Evolutionary conservation across 2,888 invertebrate species (phyloP).

Genomic region (Urechis unicinctus): DNA sequence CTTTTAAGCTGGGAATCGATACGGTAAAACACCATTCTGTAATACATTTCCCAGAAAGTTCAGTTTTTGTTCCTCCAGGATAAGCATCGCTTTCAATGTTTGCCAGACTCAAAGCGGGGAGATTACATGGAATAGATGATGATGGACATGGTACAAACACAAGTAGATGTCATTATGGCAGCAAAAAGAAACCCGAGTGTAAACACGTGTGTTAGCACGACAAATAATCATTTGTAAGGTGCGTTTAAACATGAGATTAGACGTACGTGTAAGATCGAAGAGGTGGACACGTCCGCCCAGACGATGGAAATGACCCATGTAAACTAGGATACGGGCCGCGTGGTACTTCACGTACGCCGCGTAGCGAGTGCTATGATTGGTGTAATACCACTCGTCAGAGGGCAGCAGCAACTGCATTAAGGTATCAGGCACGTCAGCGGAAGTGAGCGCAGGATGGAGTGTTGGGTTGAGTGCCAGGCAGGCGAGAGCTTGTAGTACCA

Average conservation of each 20-base stretch:
- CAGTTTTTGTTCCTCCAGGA: too few species aligned
- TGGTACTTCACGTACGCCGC: conserved; percentile 63
- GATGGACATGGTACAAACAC: too few species aligned
- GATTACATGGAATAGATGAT: too few species aligned
- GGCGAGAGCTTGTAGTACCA: conserved; percentile 59
- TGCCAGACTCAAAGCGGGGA: too few species aligned
- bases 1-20: neutral
- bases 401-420: conserved; percentile 61
- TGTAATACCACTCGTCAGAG: conserved; percentile 65
- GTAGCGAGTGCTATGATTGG: conserved; percentile 62
- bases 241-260: too few species aligned
- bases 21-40: neutral
- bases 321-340: conserved; percentile 60
- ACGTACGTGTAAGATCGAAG: conserved; percentile 56
- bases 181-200: too few species aligned
- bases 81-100: too few species aligned
- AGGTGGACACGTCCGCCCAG: conserved; percentile 60
- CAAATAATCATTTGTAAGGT: too few species aligned
- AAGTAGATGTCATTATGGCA: too few species aligned
- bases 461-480: conserved; percentile 58
- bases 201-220: too few species aligned
- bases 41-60: too few species aligned
- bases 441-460: conserved; percentile 56
- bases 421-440: conserved; percentile 59
- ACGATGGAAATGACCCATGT: conserved; percentile 60